Evolutionary conservation across 1,140 invertebrate genomes (phyloP), one percentile per base, ranked within the genome.

Genomic region (Nephila pilipes): DNA sequence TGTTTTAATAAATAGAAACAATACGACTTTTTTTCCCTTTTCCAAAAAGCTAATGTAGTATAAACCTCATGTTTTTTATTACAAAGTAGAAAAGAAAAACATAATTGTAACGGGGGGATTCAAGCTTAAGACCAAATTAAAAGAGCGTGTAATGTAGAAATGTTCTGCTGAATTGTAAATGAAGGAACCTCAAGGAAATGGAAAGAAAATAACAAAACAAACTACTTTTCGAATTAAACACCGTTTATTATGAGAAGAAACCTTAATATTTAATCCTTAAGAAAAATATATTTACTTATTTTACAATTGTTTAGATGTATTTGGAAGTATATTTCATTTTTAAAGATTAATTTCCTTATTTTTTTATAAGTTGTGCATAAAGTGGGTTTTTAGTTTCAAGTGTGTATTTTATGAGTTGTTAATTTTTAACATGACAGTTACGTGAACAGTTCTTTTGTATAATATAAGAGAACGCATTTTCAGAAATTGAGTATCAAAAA

Each of bases 61-160:
- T 75, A 18, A 18, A 18, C 4, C 32, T 32, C 10, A 14, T 16
- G 65, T 75, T 75, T 32, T 3, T 36, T 75, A 18, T 29, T 36
- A 14, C 18, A 46, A 46, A 46, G 12, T 1, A 46, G 46, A 10
- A 10, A 46, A 46, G 63, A 18, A 29, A 36, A 36, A 75, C 29
- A 32, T 75, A 75, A 75, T 75, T 75, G 69, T 14, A 32, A 36
- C 18, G 32, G 20, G 58, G 29, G 29, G 29, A 75, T 16, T 36
- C 29, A 36, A 75, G 29, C 69, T 75, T 75, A 75, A 75, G 36
- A 75, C 69, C 69, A 75, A 75, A 75, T 75, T 75, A 75, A 75
- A 75, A 75, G 69, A 36, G 29, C 29, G 69, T 36, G 69, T 20
- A 36, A 75, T 75, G 29, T 16, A 75, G 29, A 75, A 75, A 25